These are phyloP conservation scores for Sylvia borin DNA, from an alignment of 2,797 vertebrate genomes.

Conservation along the genomic window DNA sequence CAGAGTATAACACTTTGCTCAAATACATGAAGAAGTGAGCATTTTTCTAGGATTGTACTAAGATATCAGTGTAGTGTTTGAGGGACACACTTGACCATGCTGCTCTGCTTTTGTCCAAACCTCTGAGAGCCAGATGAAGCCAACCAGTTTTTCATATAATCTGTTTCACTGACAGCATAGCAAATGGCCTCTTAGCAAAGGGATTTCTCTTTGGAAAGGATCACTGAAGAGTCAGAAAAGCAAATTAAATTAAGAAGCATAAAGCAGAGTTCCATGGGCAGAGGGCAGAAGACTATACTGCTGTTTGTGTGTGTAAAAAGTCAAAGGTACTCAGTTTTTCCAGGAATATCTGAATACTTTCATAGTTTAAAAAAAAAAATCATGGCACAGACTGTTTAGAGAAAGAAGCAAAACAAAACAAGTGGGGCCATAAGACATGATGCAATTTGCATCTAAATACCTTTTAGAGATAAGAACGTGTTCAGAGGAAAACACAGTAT, in stretches of 20 bases:
- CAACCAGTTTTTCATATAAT: background rate
- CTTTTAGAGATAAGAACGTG: slow-evolving; percentile 48
- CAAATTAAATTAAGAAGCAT: slow-evolving; percentile 44
- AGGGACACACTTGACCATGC: background rate
- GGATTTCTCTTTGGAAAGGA: slow-evolving; percentile 2
- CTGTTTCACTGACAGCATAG: background rate
- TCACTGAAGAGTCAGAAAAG: background rate
- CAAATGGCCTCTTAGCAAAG: background rate
- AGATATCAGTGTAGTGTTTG: background rate
- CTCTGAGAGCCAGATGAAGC: background rate
- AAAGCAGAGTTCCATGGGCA: slow-evolving; percentile 7
- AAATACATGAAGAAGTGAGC: background rate
- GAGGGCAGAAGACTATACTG: background rate
- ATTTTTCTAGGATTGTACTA: background rate
- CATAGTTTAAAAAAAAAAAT: background rate
- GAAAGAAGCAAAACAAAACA: slow-evolving; percentile 35
- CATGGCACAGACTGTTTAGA: background rate
- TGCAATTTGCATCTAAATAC: slow-evolving; percentile 67
- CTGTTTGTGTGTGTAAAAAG: background rate
- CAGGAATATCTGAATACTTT: background rate
- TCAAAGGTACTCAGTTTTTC: background rate
- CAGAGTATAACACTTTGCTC: background rate
- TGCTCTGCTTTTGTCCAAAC: background rate
- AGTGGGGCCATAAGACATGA: background rate
- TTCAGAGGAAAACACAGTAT: slow-evolving; percentile 54